These are phyloP conservation scores for Brotula barbata DNA, from an alignment of 2,797 vertebrate genomes.

Conservation along the genomic window DNA sequence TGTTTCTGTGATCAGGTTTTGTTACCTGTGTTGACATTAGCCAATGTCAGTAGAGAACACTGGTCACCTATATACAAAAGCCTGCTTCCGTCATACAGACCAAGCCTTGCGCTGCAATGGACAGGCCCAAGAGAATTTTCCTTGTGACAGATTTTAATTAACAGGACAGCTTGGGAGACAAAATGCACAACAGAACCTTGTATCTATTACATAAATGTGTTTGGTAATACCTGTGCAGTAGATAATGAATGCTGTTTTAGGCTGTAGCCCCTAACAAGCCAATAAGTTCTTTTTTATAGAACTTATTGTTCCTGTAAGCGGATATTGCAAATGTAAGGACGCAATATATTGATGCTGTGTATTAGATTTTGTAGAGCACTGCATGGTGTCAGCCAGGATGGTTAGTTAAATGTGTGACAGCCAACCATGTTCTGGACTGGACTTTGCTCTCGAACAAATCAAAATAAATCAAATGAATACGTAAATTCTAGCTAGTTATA, in stretches of 20 bases:
- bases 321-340: too few relatives aligned
- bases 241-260: too few relatives aligned
- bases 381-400: too few relatives aligned
- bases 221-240: too few relatives aligned
- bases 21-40: conserved; percentile 31
- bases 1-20: not conserved
- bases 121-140: conserved; percentile 21
- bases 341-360: too few relatives aligned
- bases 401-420: too few relatives aligned
- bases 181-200: too few relatives aligned
- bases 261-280: too few relatives aligned
- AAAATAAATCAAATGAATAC: not conserved
- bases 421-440: not conserved
- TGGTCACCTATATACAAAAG: conserved; percentile 35
- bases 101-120: conserved; percentile 31
- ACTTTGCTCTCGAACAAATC: not conserved
- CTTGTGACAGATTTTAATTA: conserved; percentile 16
- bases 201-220: too few relatives aligned
- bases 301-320: too few relatives aligned
- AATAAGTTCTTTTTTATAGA: too few relatives aligned
- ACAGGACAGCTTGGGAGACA: conserved; percentile 6
- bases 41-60: conserved; percentile 23
- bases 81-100: conserved; percentile 26
- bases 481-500: conserved; percentile 3
- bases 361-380: too few relatives aligned